Evolutionary conservation across 1,140 invertebrate genomes (phyloP).

Genomic region (Diplogasteroides magnus): DNA sequence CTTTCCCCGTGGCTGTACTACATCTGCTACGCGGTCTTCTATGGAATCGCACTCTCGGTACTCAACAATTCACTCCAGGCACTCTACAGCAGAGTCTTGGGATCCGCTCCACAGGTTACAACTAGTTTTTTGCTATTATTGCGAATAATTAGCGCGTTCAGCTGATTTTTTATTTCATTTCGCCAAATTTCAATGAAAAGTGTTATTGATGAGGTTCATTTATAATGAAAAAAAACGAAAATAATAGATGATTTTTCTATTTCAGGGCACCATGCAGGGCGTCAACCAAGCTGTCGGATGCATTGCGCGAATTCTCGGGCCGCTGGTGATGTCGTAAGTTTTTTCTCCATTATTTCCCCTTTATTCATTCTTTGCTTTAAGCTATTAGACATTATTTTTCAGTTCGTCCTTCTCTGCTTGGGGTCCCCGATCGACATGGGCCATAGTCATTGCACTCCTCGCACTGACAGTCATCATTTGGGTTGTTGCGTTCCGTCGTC

Average conservation of each 20-base stretch:
- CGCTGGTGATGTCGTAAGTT: conserved; percentile 40
- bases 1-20: conserved; percentile 41
- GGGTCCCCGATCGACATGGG: conserved; percentile 35
- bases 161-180: background rate
- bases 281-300: conserved; percentile 41
- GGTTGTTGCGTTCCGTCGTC: background rate
- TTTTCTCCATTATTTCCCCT: background rate
- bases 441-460: conserved; percentile 18
- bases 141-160: background rate
- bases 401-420: conserved; percentile 29
- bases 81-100: conserved; percentile 37
- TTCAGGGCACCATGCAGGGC: conserved; percentile 38
- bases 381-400: background rate
- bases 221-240: background rate
- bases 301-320: conserved; percentile 39
- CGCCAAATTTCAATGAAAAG: background rate
- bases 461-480: background rate
- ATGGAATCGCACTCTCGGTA: conserved; percentile 33
- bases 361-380: background rate
- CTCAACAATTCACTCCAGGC: conserved; percentile 44
- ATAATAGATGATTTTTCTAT: background rate
- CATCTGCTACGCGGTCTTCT: conserved; percentile 32
- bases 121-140: background rate
- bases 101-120: conserved; percentile 26
- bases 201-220: too few species aligned